These are phyloP conservation scores for Spicauda simplicius DNA, from an alignment of 2,888 invertebrate species.

Conservation along the genomic window DNA sequence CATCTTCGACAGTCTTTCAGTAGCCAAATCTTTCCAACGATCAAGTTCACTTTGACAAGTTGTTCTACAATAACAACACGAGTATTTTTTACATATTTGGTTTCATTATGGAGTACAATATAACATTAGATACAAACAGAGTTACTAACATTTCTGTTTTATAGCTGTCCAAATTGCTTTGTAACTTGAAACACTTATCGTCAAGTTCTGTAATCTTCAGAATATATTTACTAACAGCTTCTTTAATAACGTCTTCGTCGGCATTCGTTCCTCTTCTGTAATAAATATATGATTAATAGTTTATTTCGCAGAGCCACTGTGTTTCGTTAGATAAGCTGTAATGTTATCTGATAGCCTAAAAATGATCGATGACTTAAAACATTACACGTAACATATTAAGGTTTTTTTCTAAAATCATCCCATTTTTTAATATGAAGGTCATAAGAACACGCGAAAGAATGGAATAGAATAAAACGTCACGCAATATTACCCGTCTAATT, in stretches of 20 bases:
- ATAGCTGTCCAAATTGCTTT: conserved; percentile 72
- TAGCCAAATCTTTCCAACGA: conserved; percentile 88
- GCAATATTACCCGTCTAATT: conserved; percentile 64
- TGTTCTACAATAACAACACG: conserved; percentile 51
- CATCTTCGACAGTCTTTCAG: conserved; percentile 87
- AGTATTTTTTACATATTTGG: no score
- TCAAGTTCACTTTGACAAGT: conserved; percentile 69
- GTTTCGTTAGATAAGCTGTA: neutral
- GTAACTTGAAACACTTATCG: conserved; percentile 70
- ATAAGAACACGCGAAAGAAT: neutral
- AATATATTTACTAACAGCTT: conserved; percentile 69
- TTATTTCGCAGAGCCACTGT: conserved; percentile 12
- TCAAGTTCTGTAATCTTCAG: conserved; percentile 69
- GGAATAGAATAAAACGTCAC: neutral
- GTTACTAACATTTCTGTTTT: conserved; percentile 80
- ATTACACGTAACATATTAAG: neutral
- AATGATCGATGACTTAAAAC: neutral
- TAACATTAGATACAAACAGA: neutral
- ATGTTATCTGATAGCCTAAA: neutral
- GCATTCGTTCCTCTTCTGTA: conserved; percentile 63
- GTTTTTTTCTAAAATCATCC: neutral
- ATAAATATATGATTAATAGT: conserved; percentile 57
- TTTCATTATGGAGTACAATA: no score
- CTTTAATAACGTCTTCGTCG: conserved; percentile 59
- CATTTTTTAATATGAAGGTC: neutral